Conservation (phyloP, 2,888 invertebrate species). For the Chelonus formosanus region DNA sequence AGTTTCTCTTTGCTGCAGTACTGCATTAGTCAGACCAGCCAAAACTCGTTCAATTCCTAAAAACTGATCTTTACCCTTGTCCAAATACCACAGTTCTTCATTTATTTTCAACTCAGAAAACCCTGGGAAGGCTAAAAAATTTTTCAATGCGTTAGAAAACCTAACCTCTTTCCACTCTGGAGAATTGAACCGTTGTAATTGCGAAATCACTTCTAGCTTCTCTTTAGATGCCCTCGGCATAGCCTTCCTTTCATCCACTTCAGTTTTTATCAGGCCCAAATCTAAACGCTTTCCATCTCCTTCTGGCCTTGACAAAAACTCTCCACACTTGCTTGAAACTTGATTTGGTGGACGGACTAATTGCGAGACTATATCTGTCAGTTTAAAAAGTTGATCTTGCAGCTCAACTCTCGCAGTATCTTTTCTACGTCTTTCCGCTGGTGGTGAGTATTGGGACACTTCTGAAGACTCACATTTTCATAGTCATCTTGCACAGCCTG, state of each 20-base stretch:
- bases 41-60: constrained; percentile 28
- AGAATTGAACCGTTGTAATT: constrained; percentile 34
- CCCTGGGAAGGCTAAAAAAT: constrained; percentile 35
- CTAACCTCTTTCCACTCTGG: constrained; percentile 38
- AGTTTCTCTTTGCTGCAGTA: constrained; percentile 31
- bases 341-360: not conserved
- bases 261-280: not conserved
- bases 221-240: too few species aligned
- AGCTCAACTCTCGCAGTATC: too few species aligned
- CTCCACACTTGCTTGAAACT: not conserved
- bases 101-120: constrained; percentile 38
- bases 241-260: constrained; percentile 24
- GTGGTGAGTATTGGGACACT: too few species aligned
- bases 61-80: constrained; percentile 25
- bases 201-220: too few species aligned
- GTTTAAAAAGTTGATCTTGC: too few species aligned
- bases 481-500: too few species aligned
- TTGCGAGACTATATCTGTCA: too few species aligned
- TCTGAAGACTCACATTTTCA: too few species aligned
- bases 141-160: constrained; percentile 32
- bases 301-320: not conserved
- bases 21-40: constrained; percentile 29
- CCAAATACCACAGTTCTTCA: constrained; percentile 42
- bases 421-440: too few species aligned
- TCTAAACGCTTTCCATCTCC: not conserved